These are phyloP conservation scores for Nestor notabilis DNA, from an alignment of 2,113 vertebrate species.

Conservation along the genomic window DNA sequence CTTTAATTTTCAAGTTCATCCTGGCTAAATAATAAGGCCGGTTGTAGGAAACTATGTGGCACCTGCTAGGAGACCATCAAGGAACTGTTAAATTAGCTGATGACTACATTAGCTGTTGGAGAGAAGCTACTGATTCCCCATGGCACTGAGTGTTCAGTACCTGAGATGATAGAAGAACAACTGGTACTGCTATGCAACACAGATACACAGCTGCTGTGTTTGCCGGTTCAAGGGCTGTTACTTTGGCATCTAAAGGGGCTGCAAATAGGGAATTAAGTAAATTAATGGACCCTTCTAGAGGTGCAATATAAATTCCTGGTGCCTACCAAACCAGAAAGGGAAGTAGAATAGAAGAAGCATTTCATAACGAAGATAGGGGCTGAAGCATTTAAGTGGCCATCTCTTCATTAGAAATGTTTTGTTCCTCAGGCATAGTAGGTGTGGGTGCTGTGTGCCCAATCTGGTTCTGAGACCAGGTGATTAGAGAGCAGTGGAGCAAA, in stretches of 20 bases:
- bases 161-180: not conserved
- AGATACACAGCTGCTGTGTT: not conserved
- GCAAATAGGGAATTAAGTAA: not conserved
- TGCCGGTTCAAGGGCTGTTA: not conserved
- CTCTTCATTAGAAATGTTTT: not conserved
- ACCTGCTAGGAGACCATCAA: not conserved
- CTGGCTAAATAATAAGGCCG: not conserved
- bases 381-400: rapidly evolving
- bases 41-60: not conserved
- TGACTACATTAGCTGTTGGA: not conserved
- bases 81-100: not conserved
- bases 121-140: not conserved
- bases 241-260: not conserved
- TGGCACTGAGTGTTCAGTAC: not conserved
- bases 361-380: not conserved
- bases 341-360: not conserved
- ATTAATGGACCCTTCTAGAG: not conserved
- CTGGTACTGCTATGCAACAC: not conserved
- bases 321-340: not conserved
- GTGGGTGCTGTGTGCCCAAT: not conserved
- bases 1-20: not conserved
- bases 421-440: not conserved
- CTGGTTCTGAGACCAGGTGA: not conserved
- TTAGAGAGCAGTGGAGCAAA: not conserved
- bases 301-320: not conserved